Evolutionary conservation across 2,113 vertebrate species (phyloP).

Genomic region (Vicugna pacos): DNA sequence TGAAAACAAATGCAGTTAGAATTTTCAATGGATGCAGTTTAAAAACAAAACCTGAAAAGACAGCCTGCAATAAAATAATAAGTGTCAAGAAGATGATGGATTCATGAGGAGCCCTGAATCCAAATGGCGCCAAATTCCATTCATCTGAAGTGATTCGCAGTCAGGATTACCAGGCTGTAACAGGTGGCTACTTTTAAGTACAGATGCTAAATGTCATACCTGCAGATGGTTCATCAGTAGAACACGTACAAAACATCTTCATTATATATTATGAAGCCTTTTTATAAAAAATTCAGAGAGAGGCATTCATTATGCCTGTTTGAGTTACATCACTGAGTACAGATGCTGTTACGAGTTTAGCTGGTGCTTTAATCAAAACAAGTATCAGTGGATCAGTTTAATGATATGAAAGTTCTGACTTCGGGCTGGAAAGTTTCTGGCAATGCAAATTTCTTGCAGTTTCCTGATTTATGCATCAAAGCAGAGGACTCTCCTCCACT

Average conservation of each 20-base stretch:
- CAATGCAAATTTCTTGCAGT: constrained; percentile 48
- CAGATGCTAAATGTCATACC: constrained; percentile 78
- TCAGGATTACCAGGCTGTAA: constrained; percentile 29
- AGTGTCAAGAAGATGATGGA: constrained; percentile 50
- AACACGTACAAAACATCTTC: constrained; percentile 74
- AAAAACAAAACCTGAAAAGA: background rate
- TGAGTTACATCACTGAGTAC: constrained; percentile 39
- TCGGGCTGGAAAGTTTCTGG: constrained; percentile 59
- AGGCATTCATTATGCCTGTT: constrained; percentile 64
- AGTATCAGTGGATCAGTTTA: constrained; percentile 72
- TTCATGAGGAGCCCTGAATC: constrained; percentile 32
- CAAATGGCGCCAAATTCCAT: constrained; percentile 29
- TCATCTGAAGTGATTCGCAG: constrained; percentile 64
- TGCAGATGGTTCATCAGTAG: constrained; percentile 78
- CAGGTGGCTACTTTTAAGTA: constrained; percentile 79
- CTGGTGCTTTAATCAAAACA: constrained; percentile 75
- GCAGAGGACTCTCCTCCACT: background rate
- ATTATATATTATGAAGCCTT: constrained; percentile 65
- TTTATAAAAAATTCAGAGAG: constrained; percentile 71
- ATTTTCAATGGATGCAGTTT: constrained; percentile 34
- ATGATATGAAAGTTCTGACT: constrained; percentile 46
- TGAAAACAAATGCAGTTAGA: constrained; percentile 71
- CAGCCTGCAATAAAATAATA: constrained; percentile 55
- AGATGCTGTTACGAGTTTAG: constrained; percentile 68
- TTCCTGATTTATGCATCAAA: constrained; percentile 76